Percentiles rank a stretch among this genome's conserved stretches.
These are phyloP conservation scores for Zaprionus ornatus DNA, from an alignment of 1,140 invertebrate genomes.

Conservation along the genomic window DNA sequence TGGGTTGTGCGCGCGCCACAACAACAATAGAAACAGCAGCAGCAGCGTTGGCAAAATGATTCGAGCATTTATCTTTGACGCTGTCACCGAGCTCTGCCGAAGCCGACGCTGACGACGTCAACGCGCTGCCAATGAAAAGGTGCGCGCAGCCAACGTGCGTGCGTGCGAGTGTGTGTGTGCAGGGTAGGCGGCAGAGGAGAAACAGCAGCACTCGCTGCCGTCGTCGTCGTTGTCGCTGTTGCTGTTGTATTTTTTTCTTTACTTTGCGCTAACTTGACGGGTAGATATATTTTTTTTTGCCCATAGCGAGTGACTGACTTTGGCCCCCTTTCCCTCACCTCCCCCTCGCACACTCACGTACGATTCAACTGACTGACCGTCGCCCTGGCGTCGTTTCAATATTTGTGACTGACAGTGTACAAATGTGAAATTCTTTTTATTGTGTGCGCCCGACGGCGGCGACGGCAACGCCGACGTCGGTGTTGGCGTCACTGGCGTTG, in stretches of 20 bases:
- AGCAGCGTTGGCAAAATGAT: constrained; percentile 59
- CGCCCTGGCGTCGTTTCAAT: constrained; percentile 50
- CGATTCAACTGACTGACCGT: constrained; percentile 4
- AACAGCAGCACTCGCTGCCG: constrained; percentile 18
- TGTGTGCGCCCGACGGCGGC: constrained; percentile 39
- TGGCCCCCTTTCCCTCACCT: constrained; percentile 10
- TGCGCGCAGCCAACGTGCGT: constrained; percentile 52
- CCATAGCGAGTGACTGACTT: constrained; percentile 46
- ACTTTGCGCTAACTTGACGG: constrained; percentile 50
- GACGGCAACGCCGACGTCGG: background rate
- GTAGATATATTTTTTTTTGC: constrained; percentile 51
- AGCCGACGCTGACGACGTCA: constrained; percentile 18
- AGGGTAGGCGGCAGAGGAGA: constrained; percentile 5
- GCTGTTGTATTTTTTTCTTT: constrained; percentile 41
- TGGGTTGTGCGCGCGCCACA: constrained; percentile 33
- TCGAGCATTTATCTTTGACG: constrained; percentile 73
- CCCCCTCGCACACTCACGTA: background rate
- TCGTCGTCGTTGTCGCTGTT: constrained; percentile 15
- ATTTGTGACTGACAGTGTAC: constrained; percentile 78
- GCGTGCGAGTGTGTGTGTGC: background rate
- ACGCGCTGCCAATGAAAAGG: constrained; percentile 63
- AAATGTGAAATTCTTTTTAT: constrained; percentile 80
- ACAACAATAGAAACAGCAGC: constrained; percentile 29
- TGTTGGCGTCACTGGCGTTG: constrained; percentile 60
- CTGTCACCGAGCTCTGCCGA: constrained; percentile 44